Conservation (phyloP, 23 tunicate species). For the Trididemnum clinides region DNA sequence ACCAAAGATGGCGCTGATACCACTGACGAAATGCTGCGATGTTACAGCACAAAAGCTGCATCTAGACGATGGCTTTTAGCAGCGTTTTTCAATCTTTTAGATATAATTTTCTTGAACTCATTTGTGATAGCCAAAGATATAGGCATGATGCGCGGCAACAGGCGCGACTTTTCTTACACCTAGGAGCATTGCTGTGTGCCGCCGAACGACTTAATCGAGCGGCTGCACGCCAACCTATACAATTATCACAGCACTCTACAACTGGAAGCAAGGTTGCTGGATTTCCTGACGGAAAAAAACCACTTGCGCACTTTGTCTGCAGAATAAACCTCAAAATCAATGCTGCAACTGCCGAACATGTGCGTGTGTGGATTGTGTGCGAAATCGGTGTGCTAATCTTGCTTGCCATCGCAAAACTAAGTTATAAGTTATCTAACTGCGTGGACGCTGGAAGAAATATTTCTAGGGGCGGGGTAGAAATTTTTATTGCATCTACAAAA, state of each 20-base stretch:
- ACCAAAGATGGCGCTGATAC: conserved; percentile 20
- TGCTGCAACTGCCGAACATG: conserved; percentile 32
- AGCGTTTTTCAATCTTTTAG: conserved; percentile 20
- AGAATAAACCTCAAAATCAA: conserved; percentile 2
- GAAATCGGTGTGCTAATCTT: conserved; percentile 17
- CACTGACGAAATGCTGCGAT: conserved; percentile 26
- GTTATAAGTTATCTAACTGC: too few relatives aligned
- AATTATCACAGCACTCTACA: not conserved
- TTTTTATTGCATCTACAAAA: too few relatives aligned
- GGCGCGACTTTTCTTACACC: not conserved
- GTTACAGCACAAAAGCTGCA: conserved; percentile 21
- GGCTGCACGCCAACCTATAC: conserved; percentile 10
- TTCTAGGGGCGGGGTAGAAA: too few relatives aligned
- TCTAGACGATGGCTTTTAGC: conserved; percentile 8
- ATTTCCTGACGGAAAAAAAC: conserved; percentile 1
- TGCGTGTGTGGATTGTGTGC: conserved; percentile 15
- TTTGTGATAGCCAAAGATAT: conserved; percentile 16
- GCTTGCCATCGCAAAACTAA: not conserved
- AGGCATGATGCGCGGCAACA: conserved; percentile 19
- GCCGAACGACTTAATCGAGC: not conserved
- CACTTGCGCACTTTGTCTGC: not conserved
- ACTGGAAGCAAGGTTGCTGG: not conserved
- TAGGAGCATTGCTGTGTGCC: not conserved
- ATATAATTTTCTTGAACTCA: conserved; percentile 7
- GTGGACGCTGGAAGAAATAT: too few relatives aligned